Percentiles rank a stretch among this genome's conserved stretches.
Evolutionary conservation across 2,797 vertebrate species (phyloP).

Genomic region (Intellagama lesueurii): DNA sequence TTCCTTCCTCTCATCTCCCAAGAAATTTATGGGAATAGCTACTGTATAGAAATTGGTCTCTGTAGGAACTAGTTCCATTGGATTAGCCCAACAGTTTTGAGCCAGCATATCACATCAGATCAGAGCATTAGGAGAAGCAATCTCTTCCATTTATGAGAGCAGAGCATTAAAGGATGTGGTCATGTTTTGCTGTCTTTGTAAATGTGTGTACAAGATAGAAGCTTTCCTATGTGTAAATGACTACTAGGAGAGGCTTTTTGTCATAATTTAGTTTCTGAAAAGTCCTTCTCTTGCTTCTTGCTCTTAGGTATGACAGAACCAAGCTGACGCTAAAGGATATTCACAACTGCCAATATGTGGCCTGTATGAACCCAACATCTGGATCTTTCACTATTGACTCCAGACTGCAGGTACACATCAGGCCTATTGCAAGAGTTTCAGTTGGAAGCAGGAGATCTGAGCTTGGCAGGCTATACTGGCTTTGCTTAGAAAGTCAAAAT

Average conservation of each 20-base stretch:
- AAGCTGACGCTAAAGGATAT: conserved; percentile 84
- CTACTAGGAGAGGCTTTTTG: background rate
- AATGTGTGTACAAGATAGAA: accelerated
- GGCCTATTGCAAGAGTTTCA: accelerated
- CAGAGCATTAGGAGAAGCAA: too few species aligned
- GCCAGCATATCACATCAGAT: background rate
- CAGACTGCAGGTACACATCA: conserved; percentile 78
- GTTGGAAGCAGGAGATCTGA: background rate
- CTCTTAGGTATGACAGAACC: conserved; percentile 81
- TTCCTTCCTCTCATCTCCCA: background rate
- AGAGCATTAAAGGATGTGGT: background rate
- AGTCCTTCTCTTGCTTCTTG: accelerated
- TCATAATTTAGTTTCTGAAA: background rate
- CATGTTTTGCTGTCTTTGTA: background rate
- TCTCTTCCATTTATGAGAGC: background rate
- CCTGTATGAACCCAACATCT: conserved; percentile 84
- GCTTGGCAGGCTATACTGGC: background rate
- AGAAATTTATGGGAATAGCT: too few species aligned
- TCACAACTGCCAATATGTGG: conserved; percentile 84
- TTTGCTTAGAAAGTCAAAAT: background rate
- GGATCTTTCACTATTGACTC: conserved; percentile 85
- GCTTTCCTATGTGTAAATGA: background rate
- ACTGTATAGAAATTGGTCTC: too few species aligned
- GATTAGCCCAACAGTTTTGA: background rate
- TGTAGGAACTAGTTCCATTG: background rate